phyloP scores from a whole-genome alignment of 2,888 invertebrate species.

The Adineta ricciae region DNA sequence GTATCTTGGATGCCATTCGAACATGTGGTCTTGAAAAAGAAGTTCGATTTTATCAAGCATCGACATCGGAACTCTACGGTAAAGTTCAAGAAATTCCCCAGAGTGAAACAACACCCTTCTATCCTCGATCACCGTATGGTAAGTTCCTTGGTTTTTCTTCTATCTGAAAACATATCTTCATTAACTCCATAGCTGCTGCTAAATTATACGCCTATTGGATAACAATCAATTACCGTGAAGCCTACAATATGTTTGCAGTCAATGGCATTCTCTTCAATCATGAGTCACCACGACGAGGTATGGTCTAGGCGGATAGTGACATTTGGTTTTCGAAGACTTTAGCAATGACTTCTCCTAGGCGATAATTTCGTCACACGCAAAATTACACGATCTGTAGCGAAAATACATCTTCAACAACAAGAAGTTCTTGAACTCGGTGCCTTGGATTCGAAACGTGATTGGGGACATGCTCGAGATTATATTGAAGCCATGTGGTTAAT shows the following conservation, averaged over 20 bases:
- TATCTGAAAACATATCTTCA: too few species aligned
- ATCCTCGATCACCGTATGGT: constrained; percentile 51
- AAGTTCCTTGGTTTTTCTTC: not conserved
- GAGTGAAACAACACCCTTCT: constrained; percentile 50
- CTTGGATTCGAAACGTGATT: constrained; percentile 85
- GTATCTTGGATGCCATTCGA: constrained; percentile 49
- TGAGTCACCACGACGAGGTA: constrained; percentile 48
- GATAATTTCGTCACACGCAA: constrained; percentile 98
- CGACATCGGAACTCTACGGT: constrained; percentile 50
- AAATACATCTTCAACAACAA: constrained; percentile 77
- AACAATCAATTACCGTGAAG: constrained; percentile 49
- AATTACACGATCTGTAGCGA: constrained; percentile 90
- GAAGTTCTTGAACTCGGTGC: constrained; percentile 80
- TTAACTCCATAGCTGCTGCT: constrained; percentile 38
- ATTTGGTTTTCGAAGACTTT: too few species aligned
- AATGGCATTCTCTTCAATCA: constrained; percentile 52
- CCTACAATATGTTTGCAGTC: constrained; percentile 49
- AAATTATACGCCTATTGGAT: constrained; percentile 51
- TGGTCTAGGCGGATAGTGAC: too few species aligned
- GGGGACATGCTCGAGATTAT: constrained; percentile 81
- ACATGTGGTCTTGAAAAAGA: constrained; percentile 42
- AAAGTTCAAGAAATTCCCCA: constrained; percentile 51
- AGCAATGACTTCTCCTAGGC: not conserved
- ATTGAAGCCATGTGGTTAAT: constrained; percentile 99
- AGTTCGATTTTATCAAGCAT: constrained; percentile 40